A percentile compares a stretch with the other conserved stretches of the same genome.
Evolutionary conservation across 2,888 invertebrate species (phyloP).

Genomic region (Oasisia sp.): DNA sequence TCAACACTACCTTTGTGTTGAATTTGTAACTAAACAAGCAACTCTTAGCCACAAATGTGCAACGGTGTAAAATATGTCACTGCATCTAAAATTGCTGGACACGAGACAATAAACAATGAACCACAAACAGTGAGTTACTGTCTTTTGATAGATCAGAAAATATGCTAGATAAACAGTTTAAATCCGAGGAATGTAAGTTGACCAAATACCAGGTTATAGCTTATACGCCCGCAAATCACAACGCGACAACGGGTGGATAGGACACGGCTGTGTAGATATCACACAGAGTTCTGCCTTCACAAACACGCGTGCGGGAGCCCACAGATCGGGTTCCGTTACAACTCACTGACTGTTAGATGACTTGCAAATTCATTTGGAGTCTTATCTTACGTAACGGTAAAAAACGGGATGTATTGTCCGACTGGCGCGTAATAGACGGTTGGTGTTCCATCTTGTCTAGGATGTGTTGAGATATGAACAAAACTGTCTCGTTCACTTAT

Average conservation of each 20-base stretch:
- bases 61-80: too few species aligned
- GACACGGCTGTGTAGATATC: background rate
- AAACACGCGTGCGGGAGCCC: background rate
- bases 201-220: background rate
- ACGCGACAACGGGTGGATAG: background rate
- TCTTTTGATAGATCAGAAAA: background rate
- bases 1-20: too few species aligned
- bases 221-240: background rate
- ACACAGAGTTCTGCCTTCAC: background rate
- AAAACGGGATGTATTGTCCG: background rate
- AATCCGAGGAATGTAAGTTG: background rate
- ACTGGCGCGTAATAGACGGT: background rate
- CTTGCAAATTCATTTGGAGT: background rate
- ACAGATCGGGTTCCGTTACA: background rate
- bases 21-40: too few species aligned
- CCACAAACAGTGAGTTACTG: background rate
- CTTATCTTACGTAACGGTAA: background rate
- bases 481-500: background rate
- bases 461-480: background rate
- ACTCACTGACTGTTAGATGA: background rate
- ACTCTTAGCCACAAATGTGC: too few species aligned
- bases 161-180: background rate
- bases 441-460: background rate
- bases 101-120: too few species aligned
- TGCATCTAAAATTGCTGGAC: too few species aligned